Base-by-base conservation (phyloP, 2,888 invertebrate genomes). In the Augochlorella aurata region DNA sequence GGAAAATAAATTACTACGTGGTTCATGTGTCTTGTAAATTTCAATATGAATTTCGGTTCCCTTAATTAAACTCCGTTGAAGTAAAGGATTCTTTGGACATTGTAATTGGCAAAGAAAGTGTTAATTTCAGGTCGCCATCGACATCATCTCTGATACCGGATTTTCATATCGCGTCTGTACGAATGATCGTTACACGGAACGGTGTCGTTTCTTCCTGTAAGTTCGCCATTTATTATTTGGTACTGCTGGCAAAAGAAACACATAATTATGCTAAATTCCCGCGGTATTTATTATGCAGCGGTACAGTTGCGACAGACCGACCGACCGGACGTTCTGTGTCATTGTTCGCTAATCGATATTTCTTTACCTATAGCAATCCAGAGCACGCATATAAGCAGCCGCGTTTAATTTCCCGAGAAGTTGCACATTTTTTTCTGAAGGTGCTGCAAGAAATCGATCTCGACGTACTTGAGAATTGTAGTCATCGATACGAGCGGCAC, bases 231-330 rank as follows among this genome's bases (percentile, higher is more conserved):
- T 74, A 85, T 86, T 86, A 87, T 87, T 83, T 82, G 68, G 44
- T 50, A 52, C 79, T 71, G 45, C 77, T 69, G 73, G 79, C 78
- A 70, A 81, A 70, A 86, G 84, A 86, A 85, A 87, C 82, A 83
- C 79, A 81, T 86, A 87, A 87, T 87, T 87, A 83, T 81, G 67
- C 84, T 58, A 84, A 83, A 87, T 87, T 81, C 75, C 65, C 71
- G 50, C 29, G 61, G 81, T 83, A 80, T 73, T 80, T 76, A 80
- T 63, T 82, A 78, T 83, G 82, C 21, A 78, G 74, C 52, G 61
- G 72, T 87, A 87, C 38, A 18, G 87, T 87, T 86, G 83, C 74
- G 75, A 72, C 61, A 68, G 74, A n/a, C 10, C 69, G 12, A 16
- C 29, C 61, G 29, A 29, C 61, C 61, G 29, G 61, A 29, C 65